A percentile compares a stretch with the other conserved stretches of the same genome.
Conservation (phyloP, 53 echinoderm and acorn worm species). For the Holothuria leucospilota region DNA sequence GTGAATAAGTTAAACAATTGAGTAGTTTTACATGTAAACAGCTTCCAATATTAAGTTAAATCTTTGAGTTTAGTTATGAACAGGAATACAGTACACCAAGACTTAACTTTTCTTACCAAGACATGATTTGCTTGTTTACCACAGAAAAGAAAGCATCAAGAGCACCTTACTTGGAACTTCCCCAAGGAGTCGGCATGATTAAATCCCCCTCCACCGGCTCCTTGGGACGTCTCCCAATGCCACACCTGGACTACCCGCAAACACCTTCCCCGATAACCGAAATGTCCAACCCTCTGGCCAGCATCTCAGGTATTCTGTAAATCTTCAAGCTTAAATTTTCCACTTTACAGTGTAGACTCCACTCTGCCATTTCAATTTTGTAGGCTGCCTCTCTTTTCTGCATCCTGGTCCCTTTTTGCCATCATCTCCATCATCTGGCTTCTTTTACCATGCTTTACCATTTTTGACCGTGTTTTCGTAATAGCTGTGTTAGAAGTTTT, state of each 20-base stretch:
- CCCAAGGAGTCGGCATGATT: slow-evolving; percentile 67
- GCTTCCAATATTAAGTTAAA: too few relatives aligned
- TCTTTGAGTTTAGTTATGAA: too few relatives aligned
- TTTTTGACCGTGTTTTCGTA: neutral
- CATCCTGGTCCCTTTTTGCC: neutral
- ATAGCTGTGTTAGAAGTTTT: too few relatives aligned
- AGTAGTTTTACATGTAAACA: too few relatives aligned
- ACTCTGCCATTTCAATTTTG: too few relatives aligned
- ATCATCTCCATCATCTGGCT: neutral
- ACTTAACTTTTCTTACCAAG: too few relatives aligned
- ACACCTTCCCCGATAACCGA: slow-evolving; percentile 83
- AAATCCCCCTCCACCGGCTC: slow-evolving; percentile 92
- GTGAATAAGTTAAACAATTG: too few relatives aligned
- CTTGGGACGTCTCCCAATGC: slow-evolving; percentile 85
- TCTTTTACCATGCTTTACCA: neutral
- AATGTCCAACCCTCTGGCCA: slow-evolving; percentile 66
- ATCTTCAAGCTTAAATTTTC: neutral
- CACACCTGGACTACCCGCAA: slow-evolving; percentile 74
- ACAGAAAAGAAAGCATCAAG: slow-evolving; percentile 13
- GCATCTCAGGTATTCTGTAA: slow-evolving; percentile 79
- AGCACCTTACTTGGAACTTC: slow-evolving; percentile 38
- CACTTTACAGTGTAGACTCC: too few relatives aligned
- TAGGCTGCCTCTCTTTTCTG: neutral
- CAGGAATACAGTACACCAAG: too few relatives aligned
- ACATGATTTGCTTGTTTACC: slow-evolving; percentile 8